Base-by-base conservation (phyloP, 1,140 invertebrate genomes). In the Euglossa dilemma region DNA sequence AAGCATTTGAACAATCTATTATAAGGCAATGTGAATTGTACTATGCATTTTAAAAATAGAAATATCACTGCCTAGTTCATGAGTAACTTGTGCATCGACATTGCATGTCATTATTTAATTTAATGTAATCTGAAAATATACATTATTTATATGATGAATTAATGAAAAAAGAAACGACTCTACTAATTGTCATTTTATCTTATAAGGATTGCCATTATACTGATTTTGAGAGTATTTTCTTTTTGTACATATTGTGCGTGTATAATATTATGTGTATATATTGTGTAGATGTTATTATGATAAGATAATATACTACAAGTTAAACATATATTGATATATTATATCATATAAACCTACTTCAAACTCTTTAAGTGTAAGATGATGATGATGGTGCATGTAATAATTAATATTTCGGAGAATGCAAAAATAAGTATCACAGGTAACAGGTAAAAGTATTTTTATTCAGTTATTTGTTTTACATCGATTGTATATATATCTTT, bases 1-100 rank as follows among this genome's bases (percentile, higher is more conserved):
- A 85, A 72, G 85, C 80, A 80, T 80, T 89, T 89, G 47, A 78
- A 45, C 47, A 80, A 88, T 86, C 77, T 86, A 76, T 86, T 86
- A 63, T 11, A 76, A 84, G 50, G 45, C 45, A 78, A 79, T 84
- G 82, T 72, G 70, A 28, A 76, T 82, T 61, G 67, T 85, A 90
- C 47, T 45, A 66, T 88, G 82, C 89, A 86, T 88, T 90, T 90
- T 69, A 89, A 76, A n/a, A 71, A 83, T 89, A 87, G 70, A 67
- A 84, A 79, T 86, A 87, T 70, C 90, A 91, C 90, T 91, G 90
- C 90, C 90, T 90, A 75, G 83, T 89, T 83, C 89, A 85, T 78
- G 56, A 80, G 74, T 70, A 85, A 85, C 64, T 87, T 77, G 78
- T 84, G 36, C 78, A 81, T 85, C 45, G 54, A 77, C 66, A 79